Evolutionary conservation across 2,797 vertebrate species (phyloP), one percentile per base, ranked within the genome.

Genomic region (Rachycentron canadum): DNA sequence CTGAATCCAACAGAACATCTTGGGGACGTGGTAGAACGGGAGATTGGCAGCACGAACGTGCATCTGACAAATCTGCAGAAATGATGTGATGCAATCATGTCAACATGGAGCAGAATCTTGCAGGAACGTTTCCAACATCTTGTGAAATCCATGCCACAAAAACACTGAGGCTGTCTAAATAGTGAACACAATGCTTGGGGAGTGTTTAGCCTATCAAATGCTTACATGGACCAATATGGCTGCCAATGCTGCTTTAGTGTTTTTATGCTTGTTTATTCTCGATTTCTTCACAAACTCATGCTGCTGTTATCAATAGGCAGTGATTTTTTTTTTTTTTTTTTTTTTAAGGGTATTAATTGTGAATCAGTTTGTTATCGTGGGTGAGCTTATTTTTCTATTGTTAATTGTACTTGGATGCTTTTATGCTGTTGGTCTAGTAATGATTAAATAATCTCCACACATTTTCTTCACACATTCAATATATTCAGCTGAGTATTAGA

Each of bases 171-270:
- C 12, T 25, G 10, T 25, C 11, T 50, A n/a, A 23, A 23, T 1
- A 23, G 21, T 9, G 4, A n/a, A 43, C 41, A 17, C 14, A 21
- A 17, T n/a, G 47, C 47, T 25, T 6, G 23, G 49, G 23, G 23
- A 25, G 23, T 25, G 23, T 25, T 6, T 25, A 25, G 23, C 23
- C 47, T 23, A 12, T 23, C n/a, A 50, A 50, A 50, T 13, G 23
- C 43, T 19, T 19, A 45, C 43, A 45, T 19, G 43, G 17, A 45
- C 43, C 43, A 45, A 19, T 3, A 49, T 68, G 55, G 47, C 32
- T 56, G 61, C 65, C n/a, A 63, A 26, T 14, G 4, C 21, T 12
- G 53, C 55, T 64, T 59, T 57, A 26, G n/a, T 59, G 5, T 26
- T 16, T 50, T 65, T 13, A 58, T 43, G 36, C n/a, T 30, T 26